Percentiles rank a stretch among this genome's conserved stretches.
Evolutionary conservation across 1,140 invertebrate species (phyloP).

Genomic region (Meloidogyne hapla): DNA sequence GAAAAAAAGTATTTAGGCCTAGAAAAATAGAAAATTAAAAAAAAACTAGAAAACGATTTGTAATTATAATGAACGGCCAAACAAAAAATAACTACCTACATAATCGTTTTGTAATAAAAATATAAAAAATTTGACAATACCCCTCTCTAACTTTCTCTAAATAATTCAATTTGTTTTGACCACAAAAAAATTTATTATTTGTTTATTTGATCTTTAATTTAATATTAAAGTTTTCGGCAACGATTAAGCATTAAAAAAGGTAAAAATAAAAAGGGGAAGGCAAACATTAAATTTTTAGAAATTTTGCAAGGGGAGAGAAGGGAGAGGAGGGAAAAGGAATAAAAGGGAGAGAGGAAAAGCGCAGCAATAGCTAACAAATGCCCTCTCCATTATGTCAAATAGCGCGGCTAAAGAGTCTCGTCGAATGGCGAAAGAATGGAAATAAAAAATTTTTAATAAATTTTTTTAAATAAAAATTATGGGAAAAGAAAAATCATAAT

Average conservation of each 20-base stretch:
- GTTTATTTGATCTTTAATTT: conserved; percentile 2
- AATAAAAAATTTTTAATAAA: background rate
- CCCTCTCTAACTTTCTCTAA: background rate
- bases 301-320: background rate
- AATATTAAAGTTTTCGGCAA: background rate
- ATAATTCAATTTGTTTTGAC: background rate
- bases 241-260: background rate
- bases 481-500: background rate
- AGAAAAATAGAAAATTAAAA: too few relatives aligned
- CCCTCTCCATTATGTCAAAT: too few relatives aligned
- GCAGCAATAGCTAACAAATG: background rate
- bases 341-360: background rate
- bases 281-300: background rate
- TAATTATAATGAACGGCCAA: too few relatives aligned
- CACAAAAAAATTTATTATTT: background rate
- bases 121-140: background rate
- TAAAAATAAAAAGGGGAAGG: background rate
- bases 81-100: too few relatives aligned
- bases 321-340: background rate
- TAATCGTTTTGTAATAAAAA: background rate
- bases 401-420: background rate
- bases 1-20: too few relatives aligned
- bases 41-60: too few relatives aligned
- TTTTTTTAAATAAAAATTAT: background rate
- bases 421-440: background rate